phyloP scores from a whole-genome alignment of 92 coral and sea anemone species.

The Phenganax subtilis region DNA sequence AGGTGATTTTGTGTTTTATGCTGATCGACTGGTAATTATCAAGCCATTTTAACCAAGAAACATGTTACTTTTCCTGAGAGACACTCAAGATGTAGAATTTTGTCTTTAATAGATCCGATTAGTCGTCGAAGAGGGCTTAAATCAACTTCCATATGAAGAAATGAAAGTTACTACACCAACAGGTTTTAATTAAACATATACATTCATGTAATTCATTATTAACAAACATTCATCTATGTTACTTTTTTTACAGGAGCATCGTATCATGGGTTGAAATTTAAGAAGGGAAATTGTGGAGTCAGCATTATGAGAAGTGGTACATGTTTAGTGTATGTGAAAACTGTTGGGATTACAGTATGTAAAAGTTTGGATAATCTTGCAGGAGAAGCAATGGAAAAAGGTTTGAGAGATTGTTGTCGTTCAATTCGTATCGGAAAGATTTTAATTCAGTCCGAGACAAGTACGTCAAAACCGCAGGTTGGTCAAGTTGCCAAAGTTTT shows the following conservation, averaged over 20 bases:
- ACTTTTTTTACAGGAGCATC: constrained; percentile 51
- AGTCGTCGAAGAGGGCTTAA: constrained; percentile 89
- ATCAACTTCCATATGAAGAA: constrained; percentile 81
- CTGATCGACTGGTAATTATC: constrained; percentile 85
- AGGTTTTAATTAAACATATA: constrained; percentile 44
- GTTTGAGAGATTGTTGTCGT: constrained; percentile 90
- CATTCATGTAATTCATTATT: background rate
- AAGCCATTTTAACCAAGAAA: too few species aligned
- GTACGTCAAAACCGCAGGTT: constrained; percentile 66
- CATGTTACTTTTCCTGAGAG: background rate
- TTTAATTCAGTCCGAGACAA: constrained; percentile 74
- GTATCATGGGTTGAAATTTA: constrained; percentile 81
- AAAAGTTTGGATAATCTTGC: background rate
- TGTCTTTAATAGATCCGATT: constrained; percentile 65
- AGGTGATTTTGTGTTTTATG: constrained; percentile 94
- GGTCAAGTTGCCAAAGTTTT: background rate
- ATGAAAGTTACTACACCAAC: constrained; percentile 81
- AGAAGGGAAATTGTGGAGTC: constrained; percentile 97
- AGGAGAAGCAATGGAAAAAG: constrained; percentile 99
- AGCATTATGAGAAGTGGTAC: constrained; percentile 99
- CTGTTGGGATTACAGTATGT: background rate
- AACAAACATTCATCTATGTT: background rate
- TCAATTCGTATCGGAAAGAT: constrained; percentile 96
- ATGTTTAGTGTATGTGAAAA: background rate
- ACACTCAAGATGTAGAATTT: background rate